Evolutionary conservation across 2,113 vertebrate species (phyloP).

Genomic region (Danionella cerebrum): DNA sequence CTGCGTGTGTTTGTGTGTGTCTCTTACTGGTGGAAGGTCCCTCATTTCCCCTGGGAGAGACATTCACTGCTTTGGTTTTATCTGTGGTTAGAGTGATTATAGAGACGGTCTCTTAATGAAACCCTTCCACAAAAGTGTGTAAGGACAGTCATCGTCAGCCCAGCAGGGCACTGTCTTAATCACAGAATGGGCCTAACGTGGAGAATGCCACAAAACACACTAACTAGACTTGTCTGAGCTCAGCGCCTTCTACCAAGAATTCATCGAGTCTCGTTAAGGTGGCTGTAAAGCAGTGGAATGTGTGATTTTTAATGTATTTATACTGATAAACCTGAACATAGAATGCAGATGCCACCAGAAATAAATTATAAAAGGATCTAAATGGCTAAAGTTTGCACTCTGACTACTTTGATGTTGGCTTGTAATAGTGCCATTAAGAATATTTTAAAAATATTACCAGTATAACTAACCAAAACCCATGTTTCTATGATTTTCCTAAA

Average conservation of each 20-base stretch:
- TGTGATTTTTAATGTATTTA: too few species aligned
- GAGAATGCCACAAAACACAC: conserved; percentile 8
- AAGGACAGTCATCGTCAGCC: conserved; percentile 11
- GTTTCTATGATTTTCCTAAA: too few species aligned
- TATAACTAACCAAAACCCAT: too few species aligned
- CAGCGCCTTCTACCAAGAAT: neutral
- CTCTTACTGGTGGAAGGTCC: conserved; percentile 30
- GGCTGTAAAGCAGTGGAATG: too few species aligned
- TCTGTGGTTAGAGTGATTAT: conserved; percentile 40
- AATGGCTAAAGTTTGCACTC: too few species aligned
- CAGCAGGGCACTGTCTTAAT: conserved; percentile 29
- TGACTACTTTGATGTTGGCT: too few species aligned
- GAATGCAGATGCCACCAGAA: too few species aligned
- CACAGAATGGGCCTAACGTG: conserved; percentile 19
- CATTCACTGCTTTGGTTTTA: conserved; percentile 33
- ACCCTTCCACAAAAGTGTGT: conserved; percentile 2
- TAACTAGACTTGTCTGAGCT: neutral
- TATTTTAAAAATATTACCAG: too few species aligned
- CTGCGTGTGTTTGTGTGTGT: conserved; percentile 11
- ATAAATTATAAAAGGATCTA: too few species aligned
- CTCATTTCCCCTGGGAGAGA: conserved; percentile 30
- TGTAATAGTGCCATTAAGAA: too few species aligned
- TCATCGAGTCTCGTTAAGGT: too few species aligned
- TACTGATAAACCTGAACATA: too few species aligned
- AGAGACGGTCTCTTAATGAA: conserved; percentile 37